A percentile compares a stretch with the other conserved stretches of the same genome.
Conservation (phyloP, 2,888 invertebrate genomes). For the Leucozona laternaria region DNA sequence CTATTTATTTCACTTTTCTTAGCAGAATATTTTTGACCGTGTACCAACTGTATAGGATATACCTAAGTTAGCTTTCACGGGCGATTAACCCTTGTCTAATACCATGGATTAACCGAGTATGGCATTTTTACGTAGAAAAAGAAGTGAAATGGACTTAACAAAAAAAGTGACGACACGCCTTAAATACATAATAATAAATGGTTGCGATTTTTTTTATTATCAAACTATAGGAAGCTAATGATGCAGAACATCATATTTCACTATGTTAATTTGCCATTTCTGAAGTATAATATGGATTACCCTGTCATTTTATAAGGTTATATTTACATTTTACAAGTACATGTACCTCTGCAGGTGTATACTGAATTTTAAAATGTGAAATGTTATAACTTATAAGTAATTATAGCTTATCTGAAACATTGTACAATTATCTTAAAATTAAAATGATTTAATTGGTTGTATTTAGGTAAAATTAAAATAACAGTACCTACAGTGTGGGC, state of each 20-base stretch:
- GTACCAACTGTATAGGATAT: no score
- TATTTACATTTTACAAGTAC: no score
- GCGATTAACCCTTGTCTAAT: slow-evolving; percentile 15
- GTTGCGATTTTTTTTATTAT: background rate
- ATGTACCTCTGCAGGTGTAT: no score
- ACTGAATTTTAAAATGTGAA: no score
- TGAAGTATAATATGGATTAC: background rate
- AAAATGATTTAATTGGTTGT: no score
- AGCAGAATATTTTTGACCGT: no score
- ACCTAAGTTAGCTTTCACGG: slow-evolving; percentile 29
- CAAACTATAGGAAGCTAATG: background rate
- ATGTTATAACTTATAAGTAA: no score
- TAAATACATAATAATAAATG: background rate
- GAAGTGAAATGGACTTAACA: background rate
- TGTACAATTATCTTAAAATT: no score
- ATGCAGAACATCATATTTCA: background rate
- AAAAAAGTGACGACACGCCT: background rate
- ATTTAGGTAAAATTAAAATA: no score
- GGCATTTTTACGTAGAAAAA: background rate
- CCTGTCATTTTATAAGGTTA: background rate
- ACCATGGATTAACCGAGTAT: slow-evolving; percentile 11
- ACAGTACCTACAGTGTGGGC: no score
- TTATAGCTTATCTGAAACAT: no score
- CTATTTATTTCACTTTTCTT: background rate
- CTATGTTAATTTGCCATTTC: background rate